Evolutionary conservation across 2,113 vertebrate species (phyloP).

Genomic region (Blennius ocellaris): DNA sequence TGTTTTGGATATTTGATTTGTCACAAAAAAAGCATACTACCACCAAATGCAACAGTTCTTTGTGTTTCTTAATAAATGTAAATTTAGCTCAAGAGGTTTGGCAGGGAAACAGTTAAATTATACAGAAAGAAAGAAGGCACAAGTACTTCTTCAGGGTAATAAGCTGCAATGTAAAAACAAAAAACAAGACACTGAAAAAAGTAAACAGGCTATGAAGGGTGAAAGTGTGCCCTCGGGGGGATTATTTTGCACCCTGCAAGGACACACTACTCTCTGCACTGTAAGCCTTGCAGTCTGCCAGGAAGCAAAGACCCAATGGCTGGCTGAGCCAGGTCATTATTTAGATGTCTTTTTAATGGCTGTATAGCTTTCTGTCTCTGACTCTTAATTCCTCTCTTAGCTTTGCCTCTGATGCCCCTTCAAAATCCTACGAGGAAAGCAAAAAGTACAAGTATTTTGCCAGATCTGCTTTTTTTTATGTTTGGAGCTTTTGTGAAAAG

Average conservation of each 20-base stretch:
- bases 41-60: slow-evolving; percentile 9
- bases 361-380: slow-evolving; percentile 28
- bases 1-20: background rate
- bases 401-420: background rate
- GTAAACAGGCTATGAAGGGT: slow-evolving; percentile 19
- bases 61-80: slow-evolving; percentile 9
- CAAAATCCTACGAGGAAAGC: background rate
- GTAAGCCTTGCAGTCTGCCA: slow-evolving; percentile 45
- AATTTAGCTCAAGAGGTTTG: background rate
- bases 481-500: background rate
- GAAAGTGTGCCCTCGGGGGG: slow-evolving; percentile 41
- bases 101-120: background rate
- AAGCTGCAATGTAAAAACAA: slow-evolving; percentile 26
- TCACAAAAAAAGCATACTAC: background rate
- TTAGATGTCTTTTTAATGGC: slow-evolving; percentile 69
- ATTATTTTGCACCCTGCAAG: slow-evolving; percentile 50
- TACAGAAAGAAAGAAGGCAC: slow-evolving; percentile 7
- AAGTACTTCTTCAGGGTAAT: slow-evolving; percentile 11
- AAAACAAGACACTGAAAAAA: slow-evolving; percentile 37
- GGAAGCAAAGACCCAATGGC: slow-evolving; percentile 56
- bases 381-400: slow-evolving; percentile 26
- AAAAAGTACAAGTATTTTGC: slow-evolving; percentile 12
- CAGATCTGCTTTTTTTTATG: background rate
- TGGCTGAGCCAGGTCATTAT: slow-evolving; percentile 58
- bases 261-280: slow-evolving; percentile 49